Evolutionary conservation across 1,140 invertebrate species (phyloP).

Genomic region (Hyphantria cunea): DNA sequence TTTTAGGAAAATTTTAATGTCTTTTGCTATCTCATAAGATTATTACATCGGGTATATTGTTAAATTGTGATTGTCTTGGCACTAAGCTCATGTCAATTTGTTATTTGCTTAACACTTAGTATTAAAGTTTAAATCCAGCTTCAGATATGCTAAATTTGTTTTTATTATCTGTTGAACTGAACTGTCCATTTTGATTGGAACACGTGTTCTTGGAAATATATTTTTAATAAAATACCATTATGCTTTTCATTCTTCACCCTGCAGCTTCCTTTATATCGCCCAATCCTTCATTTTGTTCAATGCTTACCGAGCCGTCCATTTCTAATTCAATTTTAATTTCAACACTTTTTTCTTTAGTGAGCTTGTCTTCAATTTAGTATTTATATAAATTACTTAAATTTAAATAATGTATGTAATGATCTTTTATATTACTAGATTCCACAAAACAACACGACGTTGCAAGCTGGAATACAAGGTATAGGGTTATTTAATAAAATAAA

Average conservation of each 20-base stretch:
- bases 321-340: conserved; percentile 14
- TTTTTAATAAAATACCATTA: conserved; percentile 73
- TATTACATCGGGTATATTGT: conserved; percentile 37
- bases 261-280: conserved; percentile 43
- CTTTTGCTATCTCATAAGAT: conserved; percentile 33
- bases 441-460: neutral
- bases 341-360: conserved; percentile 10
- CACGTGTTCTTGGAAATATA: conserved; percentile 72
- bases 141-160: conserved; percentile 44
- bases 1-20: conserved; percentile 37
- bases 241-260: conserved; percentile 74
- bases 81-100: conserved; percentile 45
- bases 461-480: conserved; percentile 12
- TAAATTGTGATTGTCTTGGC: conserved; percentile 37
- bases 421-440: conserved; percentile 6
- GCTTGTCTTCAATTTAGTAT: conserved; percentile 13
- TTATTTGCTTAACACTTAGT: conserved; percentile 35
- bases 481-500: conserved; percentile 9
- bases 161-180: conserved; percentile 59
- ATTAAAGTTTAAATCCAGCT: conserved; percentile 73
- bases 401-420: neutral
- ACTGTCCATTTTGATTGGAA: conserved; percentile 75
- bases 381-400: conserved; percentile 10
- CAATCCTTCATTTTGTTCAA: conserved; percentile 22
- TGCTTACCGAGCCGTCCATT: conserved; percentile 15